A percentile compares a stretch with the other conserved stretches of the same genome.
These are phyloP conservation scores for Noctua janthina DNA, from an alignment of 2,888 invertebrate species.

Conservation along the genomic window DNA sequence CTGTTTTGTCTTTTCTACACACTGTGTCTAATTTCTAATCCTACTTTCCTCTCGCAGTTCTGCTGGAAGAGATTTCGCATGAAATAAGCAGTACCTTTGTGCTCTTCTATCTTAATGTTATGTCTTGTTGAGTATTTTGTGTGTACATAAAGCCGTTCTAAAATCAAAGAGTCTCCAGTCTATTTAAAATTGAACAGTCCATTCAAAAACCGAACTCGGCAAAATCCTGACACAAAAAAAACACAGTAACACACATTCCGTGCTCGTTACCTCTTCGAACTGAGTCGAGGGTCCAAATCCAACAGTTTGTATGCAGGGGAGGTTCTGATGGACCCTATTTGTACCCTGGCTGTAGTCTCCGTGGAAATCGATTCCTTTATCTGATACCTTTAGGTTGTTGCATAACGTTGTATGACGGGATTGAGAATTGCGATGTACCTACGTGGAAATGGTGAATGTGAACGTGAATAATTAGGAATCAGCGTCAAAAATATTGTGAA, in stretches of 20 bases:
- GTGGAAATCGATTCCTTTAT: conserved; percentile 71
- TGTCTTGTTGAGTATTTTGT: no score
- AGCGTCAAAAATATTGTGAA: neutral
- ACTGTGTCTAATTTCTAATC: no score
- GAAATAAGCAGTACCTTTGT: no score
- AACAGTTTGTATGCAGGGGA: conserved; percentile 75
- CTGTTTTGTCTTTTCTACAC: no score
- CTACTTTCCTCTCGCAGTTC: no score
- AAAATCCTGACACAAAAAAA: conserved; percentile 31
- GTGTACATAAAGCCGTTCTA: neutral
- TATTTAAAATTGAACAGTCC: neutral
- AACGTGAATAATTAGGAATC: neutral
- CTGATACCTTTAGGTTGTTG: conserved; percentile 59
- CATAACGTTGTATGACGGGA: conserved; percentile 59
- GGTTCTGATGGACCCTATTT: conserved; percentile 71
- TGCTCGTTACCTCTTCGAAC: conserved; percentile 67
- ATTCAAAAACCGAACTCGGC: conserved; percentile 9
- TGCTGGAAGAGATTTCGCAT: no score
- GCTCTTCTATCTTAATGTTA: no score
- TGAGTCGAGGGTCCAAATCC: conserved; percentile 66
- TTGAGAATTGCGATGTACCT: conserved; percentile 26
- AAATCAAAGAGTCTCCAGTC: neutral
- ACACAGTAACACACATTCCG: conserved; percentile 51
- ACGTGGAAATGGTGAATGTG: neutral
- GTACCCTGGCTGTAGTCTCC: conserved; percentile 70